Conservation (phyloP, 2,113 vertebrate genomes). For the Euleptes europaea region DNA sequence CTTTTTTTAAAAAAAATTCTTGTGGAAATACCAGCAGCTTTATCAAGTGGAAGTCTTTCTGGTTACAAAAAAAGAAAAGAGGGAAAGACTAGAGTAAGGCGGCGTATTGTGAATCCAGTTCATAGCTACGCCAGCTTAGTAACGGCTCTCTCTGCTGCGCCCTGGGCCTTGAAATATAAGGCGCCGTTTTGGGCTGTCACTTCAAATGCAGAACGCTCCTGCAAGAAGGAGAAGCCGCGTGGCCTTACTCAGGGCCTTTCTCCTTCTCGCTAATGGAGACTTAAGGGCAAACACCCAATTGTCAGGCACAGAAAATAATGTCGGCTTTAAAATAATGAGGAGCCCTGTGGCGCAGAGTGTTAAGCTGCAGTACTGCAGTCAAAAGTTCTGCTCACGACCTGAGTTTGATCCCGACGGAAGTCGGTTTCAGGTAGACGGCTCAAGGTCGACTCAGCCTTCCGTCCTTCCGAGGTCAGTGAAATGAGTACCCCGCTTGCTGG, state of each 20-base stretch:
- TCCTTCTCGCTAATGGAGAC: neutral
- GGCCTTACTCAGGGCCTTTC: neutral
- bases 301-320: neutral
- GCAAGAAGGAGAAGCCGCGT: neutral
- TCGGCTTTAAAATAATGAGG: neutral
- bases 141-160: neutral
- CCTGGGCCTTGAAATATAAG: neutral
- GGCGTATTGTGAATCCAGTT: too few relatives aligned
- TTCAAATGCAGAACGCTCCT: constrained; percentile 3
- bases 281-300: constrained; percentile 20
- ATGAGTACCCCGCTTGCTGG: too few relatives aligned
- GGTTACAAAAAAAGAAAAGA: neutral
- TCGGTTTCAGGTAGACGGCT: too few relatives aligned
- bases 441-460: too few relatives aligned
- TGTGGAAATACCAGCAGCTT: neutral
- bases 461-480: too few relatives aligned
- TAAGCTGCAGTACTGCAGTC: too few relatives aligned
- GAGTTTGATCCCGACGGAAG: too few relatives aligned
- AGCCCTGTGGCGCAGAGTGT: too few relatives aligned
- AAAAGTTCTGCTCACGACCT: too few relatives aligned
- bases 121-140: too few relatives aligned
- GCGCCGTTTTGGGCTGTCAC: neutral
- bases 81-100: too few relatives aligned
- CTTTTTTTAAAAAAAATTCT: constrained; percentile 1
- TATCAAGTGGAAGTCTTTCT: neutral